Percentiles rank a stretch among this genome's conserved stretches.
phyloP scores from a whole-genome alignment of 1,140 invertebrate species.

The Planococcus citri region DNA sequence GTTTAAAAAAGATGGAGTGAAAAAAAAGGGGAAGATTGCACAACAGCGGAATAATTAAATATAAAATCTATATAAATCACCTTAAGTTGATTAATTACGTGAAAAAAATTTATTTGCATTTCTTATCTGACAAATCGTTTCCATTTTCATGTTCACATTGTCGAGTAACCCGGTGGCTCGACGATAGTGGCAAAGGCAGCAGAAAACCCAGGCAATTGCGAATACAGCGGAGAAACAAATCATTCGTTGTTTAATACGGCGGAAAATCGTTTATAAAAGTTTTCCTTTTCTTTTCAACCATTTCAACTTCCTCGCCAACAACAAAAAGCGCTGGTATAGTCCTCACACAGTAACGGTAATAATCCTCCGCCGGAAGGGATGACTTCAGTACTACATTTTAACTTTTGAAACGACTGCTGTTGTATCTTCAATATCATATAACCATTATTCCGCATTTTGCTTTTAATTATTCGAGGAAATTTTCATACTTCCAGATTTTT shows the following conservation, averaged over 20 bases:
- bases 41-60: background rate
- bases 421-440: background rate
- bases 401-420: background rate
- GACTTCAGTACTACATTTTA: background rate
- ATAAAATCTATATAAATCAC: background rate
- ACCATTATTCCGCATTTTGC: background rate
- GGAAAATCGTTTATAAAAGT: slow-evolving; percentile 7
- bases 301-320: slow-evolving; percentile 1
- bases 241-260: slow-evolving; percentile 2
- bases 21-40: no score
- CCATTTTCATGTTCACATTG: background rate
- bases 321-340: background rate
- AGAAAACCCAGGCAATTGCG: background rate
- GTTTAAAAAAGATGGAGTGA: no score
- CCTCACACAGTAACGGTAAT: background rate
- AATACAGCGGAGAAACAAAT: background rate
- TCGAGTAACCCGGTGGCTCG: background rate
- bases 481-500: background rate
- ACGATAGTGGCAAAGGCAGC: background rate
- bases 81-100: background rate
- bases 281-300: slow-evolving; percentile 1
- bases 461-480: background rate
- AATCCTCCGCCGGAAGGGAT: background rate
- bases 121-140: background rate
- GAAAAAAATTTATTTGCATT: slow-evolving; percentile 8